These are phyloP conservation scores for Sciaenops ocellatus DNA, from an alignment of 2,797 vertebrate genomes.

Conservation along the genomic window DNA sequence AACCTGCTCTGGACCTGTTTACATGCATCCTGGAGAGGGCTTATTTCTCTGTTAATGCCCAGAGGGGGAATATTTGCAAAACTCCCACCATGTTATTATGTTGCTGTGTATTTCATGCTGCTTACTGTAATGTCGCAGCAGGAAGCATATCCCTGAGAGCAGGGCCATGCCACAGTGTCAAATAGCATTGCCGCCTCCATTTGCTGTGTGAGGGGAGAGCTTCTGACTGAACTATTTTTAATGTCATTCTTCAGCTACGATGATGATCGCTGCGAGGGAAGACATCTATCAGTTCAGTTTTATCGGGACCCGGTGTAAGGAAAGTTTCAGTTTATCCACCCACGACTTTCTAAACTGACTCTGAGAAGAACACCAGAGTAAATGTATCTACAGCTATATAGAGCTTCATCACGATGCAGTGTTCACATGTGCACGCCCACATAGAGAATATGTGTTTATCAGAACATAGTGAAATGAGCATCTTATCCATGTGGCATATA, in stretches of 20 bases:
- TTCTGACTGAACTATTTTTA: conserved; percentile 50
- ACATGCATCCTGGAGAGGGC: conserved; percentile 46
- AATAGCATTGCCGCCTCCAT: conserved; percentile 31
- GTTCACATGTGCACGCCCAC: not conserved
- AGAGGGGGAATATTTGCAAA: conserved; percentile 50
- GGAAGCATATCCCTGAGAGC: conserved; percentile 36
- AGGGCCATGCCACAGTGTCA: conserved; percentile 35
- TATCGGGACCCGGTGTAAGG: not conserved
- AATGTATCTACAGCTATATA: not conserved
- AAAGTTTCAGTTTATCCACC: not conserved
- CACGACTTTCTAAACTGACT: not conserved
- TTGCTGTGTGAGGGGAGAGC: conserved; percentile 35
- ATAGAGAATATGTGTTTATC: not conserved
- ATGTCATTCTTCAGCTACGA: conserved; percentile 30
- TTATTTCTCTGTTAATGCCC: conserved; percentile 64
- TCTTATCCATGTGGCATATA: not conserved
- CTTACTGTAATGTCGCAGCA: conserved; percentile 53
- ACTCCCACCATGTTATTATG: conserved; percentile 48
- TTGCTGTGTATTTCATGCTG: conserved; percentile 60
- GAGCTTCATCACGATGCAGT: not conserved
- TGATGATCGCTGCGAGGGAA: conserved; percentile 30
- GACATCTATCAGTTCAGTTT: conserved; percentile 43
- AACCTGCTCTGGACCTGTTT: conserved; percentile 31
- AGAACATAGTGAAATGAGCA: not conserved
- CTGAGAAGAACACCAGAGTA: not conserved